Evolutionary conservation across 1,140 invertebrate species (phyloP).

Genomic region (Vanessa atalanta): DNA sequence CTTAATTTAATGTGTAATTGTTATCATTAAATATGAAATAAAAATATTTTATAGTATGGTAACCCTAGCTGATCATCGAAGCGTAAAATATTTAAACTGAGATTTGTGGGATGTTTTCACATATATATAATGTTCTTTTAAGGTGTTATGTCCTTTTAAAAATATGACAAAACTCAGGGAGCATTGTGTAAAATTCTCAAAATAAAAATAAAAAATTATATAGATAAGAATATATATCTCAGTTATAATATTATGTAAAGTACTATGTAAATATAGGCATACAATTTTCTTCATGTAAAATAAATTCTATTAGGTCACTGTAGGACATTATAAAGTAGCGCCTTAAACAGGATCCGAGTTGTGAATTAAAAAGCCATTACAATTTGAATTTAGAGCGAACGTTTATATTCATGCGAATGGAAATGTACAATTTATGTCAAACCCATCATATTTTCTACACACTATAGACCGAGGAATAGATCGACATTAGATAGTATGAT

Average conservation of each 20-base stretch:
- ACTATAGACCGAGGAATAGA: not conserved
- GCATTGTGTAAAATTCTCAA: too few species aligned
- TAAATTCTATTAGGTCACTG: not conserved
- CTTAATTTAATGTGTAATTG: not conserved
- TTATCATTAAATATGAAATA: not conserved
- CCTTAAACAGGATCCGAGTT: constrained; percentile 6
- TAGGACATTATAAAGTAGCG: constrained; percentile 9
- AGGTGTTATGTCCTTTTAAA: too few species aligned
- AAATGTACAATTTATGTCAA: constrained; percentile 19
- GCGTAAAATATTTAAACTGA: constrained; percentile 17
- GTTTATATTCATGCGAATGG: constrained; percentile 21
- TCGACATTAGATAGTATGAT: not conserved
- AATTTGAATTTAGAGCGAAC: constrained; percentile 29
- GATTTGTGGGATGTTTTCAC: constrained; percentile 1
- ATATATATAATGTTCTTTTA: not conserved
- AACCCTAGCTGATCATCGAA: constrained; percentile 10
- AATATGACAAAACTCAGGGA: too few species aligned
- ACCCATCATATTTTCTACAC: constrained; percentile 6
- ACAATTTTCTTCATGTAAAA: not conserved
- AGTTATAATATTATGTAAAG: not conserved
- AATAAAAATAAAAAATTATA: too few species aligned
- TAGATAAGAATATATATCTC: too few species aligned
- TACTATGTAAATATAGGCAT: not conserved
- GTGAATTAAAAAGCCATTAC: constrained; percentile 26
- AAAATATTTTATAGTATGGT: constrained; percentile 1